Evolutionary conservation across 2,113 vertebrate genomes (phyloP).

Genomic region (Crotalus helleri): DNA sequence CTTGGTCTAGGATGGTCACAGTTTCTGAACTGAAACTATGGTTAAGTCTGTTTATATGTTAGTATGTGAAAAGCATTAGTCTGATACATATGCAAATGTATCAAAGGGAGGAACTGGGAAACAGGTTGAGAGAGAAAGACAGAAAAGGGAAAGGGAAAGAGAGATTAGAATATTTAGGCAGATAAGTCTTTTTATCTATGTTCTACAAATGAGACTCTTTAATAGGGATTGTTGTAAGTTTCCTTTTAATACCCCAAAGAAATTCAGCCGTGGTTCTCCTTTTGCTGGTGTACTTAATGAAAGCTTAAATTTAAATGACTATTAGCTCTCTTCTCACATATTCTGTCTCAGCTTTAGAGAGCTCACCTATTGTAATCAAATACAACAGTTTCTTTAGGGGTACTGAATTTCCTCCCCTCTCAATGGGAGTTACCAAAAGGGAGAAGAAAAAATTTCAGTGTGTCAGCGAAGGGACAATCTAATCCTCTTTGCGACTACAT

Average conservation of each 20-base stretch:
- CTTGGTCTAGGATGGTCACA: background rate
- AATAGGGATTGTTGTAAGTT: slow-evolving; percentile 51
- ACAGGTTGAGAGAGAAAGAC: background rate
- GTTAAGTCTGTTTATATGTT: background rate
- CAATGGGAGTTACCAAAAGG: slow-evolving; percentile 79
- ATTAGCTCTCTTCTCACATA: slow-evolving; percentile 86
- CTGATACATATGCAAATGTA: background rate
- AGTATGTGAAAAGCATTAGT: background rate
- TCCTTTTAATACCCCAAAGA: slow-evolving; percentile 60
- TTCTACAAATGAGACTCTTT: slow-evolving; percentile 41
- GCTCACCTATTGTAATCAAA: slow-evolving; percentile 76
- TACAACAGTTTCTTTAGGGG: slow-evolving; percentile 84
- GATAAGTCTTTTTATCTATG: slow-evolving; percentile 27
- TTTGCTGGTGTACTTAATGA: slow-evolving; percentile 59
- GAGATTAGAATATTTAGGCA: slow-evolving; percentile 33
- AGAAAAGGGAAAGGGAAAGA: background rate
- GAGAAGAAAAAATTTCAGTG: slow-evolving; percentile 76
- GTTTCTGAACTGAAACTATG: background rate
- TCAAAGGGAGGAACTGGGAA: slow-evolving; percentile 13
- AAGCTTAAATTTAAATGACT: slow-evolving; percentile 68
- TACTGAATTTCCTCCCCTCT: slow-evolving; percentile 78
- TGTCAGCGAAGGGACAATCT: slow-evolving; percentile 81
- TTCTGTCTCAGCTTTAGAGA: slow-evolving; percentile 80
- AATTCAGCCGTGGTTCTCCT: slow-evolving; percentile 57
- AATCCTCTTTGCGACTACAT: slow-evolving; percentile 91